A percentile compares a stretch with the other conserved stretches of the same genome.
These are phyloP conservation scores for Pemphredon lugubris DNA, from an alignment of 2,888 invertebrate genomes.

Conservation along the genomic window DNA sequence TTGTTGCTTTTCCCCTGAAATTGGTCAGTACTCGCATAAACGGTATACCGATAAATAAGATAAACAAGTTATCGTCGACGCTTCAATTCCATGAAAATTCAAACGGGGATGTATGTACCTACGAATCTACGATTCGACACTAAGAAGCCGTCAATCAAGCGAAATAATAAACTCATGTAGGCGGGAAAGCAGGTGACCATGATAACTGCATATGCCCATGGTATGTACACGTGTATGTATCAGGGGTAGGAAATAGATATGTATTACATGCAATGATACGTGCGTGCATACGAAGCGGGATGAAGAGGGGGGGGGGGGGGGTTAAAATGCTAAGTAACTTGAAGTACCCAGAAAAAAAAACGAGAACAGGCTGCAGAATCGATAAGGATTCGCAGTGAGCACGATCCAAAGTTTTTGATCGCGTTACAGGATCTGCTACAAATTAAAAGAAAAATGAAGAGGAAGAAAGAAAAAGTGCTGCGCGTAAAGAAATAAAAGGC, in stretches of 20 bases:
- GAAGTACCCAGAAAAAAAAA: constrained; percentile 21
- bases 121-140: not conserved
- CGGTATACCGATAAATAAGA: not conserved
- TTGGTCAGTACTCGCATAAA: constrained; percentile 9
- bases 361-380: too few relatives aligned
- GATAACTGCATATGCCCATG: constrained; percentile 10
- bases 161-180: constrained; percentile 14
- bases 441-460: too few relatives aligned
- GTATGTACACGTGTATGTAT: too few relatives aligned
- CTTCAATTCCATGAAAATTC: too few relatives aligned
- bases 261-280: constrained; percentile 51
- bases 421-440: constrained; percentile 32
- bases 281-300: constrained; percentile 55
- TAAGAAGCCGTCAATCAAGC: not conserved
- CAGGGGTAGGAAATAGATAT: constrained; percentile 11
- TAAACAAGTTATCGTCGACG: constrained; percentile 25
- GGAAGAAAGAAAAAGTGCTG: constrained; percentile 40
- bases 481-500: constrained; percentile 63
- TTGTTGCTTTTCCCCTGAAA: too few relatives aligned
- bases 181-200: constrained; percentile 22
- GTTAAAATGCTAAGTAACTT: constrained; percentile 29
- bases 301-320: too few relatives aligned
- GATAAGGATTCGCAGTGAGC: constrained; percentile 19
- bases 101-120: too few relatives aligned
- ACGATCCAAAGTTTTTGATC: constrained; percentile 32